phyloP scores from a whole-genome alignment of 2,888 invertebrate genomes.

The Drosophila macrothrix region DNA sequence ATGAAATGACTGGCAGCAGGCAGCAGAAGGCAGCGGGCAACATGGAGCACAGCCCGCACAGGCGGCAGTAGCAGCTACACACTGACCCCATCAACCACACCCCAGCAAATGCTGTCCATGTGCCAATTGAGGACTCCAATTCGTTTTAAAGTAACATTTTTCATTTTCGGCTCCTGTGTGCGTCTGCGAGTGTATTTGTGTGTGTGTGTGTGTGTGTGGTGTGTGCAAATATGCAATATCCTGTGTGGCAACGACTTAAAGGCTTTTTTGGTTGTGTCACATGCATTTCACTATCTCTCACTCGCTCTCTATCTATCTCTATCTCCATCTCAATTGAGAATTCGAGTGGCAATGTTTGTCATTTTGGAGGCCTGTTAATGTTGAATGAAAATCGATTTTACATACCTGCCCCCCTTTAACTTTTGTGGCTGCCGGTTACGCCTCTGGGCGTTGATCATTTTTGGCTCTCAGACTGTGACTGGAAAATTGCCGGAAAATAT shows the following conservation, averaged over 20 bases:
- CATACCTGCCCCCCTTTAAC: slow-evolving; percentile 29
- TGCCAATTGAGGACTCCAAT: slow-evolving; percentile 61
- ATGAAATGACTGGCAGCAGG: slow-evolving; percentile 71
- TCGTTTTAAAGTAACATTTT: slow-evolving; percentile 78
- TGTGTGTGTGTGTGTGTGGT: slow-evolving; percentile 20
- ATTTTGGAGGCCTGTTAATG: slow-evolving; percentile 81
- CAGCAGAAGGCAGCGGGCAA: slow-evolving; percentile 53
- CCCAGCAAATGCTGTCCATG: slow-evolving; percentile 29
- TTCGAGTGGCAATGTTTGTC: slow-evolving; percentile 76
- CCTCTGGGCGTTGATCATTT: slow-evolving; percentile 48
- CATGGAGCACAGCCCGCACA: slow-evolving; percentile 48
- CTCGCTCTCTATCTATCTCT: slow-evolving; percentile 1
- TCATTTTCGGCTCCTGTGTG: slow-evolving; percentile 49
- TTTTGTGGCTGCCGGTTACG: slow-evolving; percentile 1
- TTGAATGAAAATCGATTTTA: slow-evolving; percentile 79
- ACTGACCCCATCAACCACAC: slow-evolving; percentile 1
- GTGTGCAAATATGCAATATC: slow-evolving; percentile 78
- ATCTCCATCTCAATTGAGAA: slow-evolving; percentile 46
- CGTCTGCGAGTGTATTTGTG: neutral
- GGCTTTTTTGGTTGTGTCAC: slow-evolving; percentile 39
- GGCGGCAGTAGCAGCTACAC: slow-evolving; percentile 11
- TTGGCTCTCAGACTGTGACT: slow-evolving; percentile 41
- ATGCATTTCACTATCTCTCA: slow-evolving; percentile 14
- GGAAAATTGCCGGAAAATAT: slow-evolving; percentile 76
- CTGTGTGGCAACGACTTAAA: slow-evolving; percentile 65